Conservation (phyloP, 2,113 vertebrate genomes). For the Cinclus mexicanus region DNA sequence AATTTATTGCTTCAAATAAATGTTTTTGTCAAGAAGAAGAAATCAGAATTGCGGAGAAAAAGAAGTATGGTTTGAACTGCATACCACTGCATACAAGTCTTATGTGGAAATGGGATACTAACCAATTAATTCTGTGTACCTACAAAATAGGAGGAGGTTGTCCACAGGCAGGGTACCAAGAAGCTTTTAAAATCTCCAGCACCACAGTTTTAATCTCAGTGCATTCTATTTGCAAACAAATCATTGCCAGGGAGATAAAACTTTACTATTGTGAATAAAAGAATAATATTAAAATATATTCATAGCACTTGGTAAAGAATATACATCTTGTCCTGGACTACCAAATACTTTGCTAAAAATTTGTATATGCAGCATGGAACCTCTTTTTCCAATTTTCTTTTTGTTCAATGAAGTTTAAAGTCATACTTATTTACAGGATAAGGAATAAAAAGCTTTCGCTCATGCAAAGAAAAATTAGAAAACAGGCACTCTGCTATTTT, state of each 20-base stretch:
- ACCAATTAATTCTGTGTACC: not conserved
- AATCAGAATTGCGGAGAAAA: not conserved
- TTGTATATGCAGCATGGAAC: not conserved
- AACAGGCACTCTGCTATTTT: not conserved
- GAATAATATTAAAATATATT: slow-evolving; percentile 5
- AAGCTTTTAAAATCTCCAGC: slow-evolving; percentile 14
- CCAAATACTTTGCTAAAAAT: not conserved
- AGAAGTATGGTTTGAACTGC: not conserved
- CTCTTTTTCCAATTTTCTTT: not conserved
- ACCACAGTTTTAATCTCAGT: not conserved
- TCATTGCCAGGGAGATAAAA: not conserved
- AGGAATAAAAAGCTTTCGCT: not conserved
- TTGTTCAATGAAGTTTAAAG: not conserved
- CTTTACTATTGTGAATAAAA: not conserved
- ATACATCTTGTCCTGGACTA: not conserved
- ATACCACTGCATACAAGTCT: not conserved
- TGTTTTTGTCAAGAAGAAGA: not conserved
- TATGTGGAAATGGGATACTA: not conserved
- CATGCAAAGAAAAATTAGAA: not conserved
- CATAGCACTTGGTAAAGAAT: not conserved
- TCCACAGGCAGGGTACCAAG: not conserved
- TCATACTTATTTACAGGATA: not conserved
- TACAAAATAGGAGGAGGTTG: not conserved
- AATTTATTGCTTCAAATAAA: not conserved
- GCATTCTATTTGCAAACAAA: slow-evolving; percentile 8